A percentile compares a stretch with the other conserved stretches of the same genome.
Evolutionary conservation across 23 tunicate genomes (phyloP).

Genomic region (Corella eumyota): DNA sequence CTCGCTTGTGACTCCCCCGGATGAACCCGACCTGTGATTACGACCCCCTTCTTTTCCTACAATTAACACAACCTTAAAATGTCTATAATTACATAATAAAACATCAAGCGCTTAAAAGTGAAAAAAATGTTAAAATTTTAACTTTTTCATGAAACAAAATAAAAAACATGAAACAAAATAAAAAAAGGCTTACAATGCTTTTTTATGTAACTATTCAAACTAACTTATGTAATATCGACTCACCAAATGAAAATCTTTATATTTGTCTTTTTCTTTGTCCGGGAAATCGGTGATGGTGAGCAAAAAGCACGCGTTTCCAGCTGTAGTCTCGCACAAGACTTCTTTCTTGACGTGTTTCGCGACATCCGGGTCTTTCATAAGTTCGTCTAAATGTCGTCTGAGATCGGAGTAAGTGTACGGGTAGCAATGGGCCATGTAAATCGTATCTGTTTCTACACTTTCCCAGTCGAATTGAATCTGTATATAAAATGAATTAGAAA

Average conservation of each 20-base stretch:
- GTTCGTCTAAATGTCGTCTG: slow-evolving; percentile 40
- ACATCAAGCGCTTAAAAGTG: no score
- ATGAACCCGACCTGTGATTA: slow-evolving; percentile 81
- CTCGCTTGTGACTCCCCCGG: slow-evolving; percentile 90
- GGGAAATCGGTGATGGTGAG: slow-evolving; percentile 89
- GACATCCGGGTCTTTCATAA: slow-evolving; percentile 39
- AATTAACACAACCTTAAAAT: neutral
- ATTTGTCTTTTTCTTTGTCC: slow-evolving; percentile 68
- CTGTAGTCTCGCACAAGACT: slow-evolving; percentile 84
- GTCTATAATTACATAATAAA: neutral
- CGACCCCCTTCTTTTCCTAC: slow-evolving; percentile 81
- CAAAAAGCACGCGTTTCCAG: slow-evolving; percentile 85
- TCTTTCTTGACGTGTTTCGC: slow-evolving; percentile 73
- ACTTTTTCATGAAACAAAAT: no score
- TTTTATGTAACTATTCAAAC: no score
- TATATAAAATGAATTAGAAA: neutral
- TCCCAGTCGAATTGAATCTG: slow-evolving; percentile 87
- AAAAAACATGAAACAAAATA: no score
- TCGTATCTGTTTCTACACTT: slow-evolving; percentile 48
- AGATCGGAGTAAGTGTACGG: slow-evolving; percentile 91
- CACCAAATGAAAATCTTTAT: slow-evolving; percentile 78
- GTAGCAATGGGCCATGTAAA: slow-evolving; percentile 88
- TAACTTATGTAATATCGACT: no score
- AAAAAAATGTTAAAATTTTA: no score
- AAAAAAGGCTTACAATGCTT: no score